Evolutionary conservation across 2,113 vertebrate genomes (phyloP).

Genomic region (Daubentonia madagascariensis): DNA sequence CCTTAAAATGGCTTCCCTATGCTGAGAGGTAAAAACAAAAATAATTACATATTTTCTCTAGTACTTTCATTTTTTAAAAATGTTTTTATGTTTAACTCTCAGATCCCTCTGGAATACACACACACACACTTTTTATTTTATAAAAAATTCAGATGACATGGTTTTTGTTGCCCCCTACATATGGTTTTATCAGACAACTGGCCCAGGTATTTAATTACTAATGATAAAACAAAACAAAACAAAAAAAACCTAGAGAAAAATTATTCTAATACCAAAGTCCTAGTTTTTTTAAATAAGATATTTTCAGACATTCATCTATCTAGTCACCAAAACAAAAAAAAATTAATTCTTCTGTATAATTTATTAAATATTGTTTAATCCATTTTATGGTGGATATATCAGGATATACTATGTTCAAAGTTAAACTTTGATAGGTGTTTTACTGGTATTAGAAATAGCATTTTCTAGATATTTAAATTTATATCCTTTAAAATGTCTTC

Average conservation of each 20-base stretch:
- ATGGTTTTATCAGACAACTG: not conserved
- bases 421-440: not conserved
- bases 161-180: not conserved
- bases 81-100: not conserved
- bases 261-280: not conserved
- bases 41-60: not conserved
- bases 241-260: not conserved
- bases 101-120: not conserved
- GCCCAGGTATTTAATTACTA: not conserved
- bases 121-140: not conserved
- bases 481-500: not conserved
- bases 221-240: not conserved
- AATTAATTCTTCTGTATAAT: not conserved
- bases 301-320: not conserved
- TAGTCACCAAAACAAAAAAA: not conserved
- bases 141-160: not conserved
- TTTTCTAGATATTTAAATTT: not conserved
- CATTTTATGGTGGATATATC: not conserved
- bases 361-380: not conserved
- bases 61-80: not conserved
- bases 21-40: not conserved
- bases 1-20: not conserved
- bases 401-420: not conserved
- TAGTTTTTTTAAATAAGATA: not conserved
- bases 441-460: not conserved